A percentile compares a stretch with the other conserved stretches of the same genome.
Conservation (phyloP, 2,797 vertebrate genomes). For the Eulemur coronatus region DNA sequence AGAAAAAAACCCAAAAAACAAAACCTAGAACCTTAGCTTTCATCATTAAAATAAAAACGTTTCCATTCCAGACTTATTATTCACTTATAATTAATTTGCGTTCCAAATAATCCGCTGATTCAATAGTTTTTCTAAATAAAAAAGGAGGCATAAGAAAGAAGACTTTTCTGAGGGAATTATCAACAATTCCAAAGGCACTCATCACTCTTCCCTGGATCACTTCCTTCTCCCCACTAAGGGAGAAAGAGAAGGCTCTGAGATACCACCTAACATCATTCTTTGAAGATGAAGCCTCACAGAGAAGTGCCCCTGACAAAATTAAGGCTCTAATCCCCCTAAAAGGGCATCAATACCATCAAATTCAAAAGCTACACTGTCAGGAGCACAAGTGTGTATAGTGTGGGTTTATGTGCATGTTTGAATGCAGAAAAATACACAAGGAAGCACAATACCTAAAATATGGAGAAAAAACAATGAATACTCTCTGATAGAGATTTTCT, state of each 20-base stretch:
- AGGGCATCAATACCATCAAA: not conserved
- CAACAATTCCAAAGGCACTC: not conserved
- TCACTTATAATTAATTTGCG: slow-evolving; percentile 19
- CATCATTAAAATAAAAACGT: not conserved
- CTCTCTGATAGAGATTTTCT: slow-evolving; percentile 44
- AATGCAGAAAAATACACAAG: not conserved
- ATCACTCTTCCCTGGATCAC: not conserved
- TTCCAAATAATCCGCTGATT: slow-evolving; percentile 14
- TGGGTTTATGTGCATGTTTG: not conserved
- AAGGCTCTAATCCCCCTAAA: not conserved
- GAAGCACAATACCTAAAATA: not conserved
- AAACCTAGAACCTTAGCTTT: not conserved
- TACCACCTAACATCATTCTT: not conserved
- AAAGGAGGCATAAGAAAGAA: not conserved
- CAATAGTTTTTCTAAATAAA: not conserved
- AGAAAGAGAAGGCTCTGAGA: not conserved
- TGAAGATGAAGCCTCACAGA: not conserved
- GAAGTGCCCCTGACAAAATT: not conserved
- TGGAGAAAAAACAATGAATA: slow-evolving; percentile 39
- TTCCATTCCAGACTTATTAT: slow-evolving; percentile 3
- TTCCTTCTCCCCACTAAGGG: not conserved
- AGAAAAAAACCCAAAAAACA: not conserved
- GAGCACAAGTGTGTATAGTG: not conserved
- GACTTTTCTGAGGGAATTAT: not conserved
- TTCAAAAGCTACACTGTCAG: not conserved